These are phyloP conservation scores for Podarcis muralis DNA, from an alignment of 2,113 vertebrate genomes.

Conservation along the genomic window DNA sequence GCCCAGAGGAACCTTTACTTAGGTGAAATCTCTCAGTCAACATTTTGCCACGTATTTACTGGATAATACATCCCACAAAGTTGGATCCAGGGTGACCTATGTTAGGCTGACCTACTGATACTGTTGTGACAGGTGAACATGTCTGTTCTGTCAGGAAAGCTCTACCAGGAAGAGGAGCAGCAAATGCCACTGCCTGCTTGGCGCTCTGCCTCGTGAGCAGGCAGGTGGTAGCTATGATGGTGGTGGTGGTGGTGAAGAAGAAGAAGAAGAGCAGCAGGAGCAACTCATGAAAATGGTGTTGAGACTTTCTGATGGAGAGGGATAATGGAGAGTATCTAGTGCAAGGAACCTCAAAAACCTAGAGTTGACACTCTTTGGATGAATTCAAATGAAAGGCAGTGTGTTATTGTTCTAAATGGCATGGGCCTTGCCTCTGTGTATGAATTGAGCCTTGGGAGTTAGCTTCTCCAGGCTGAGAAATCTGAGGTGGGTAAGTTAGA, in stretches of 20 bases:
- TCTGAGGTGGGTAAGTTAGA: not conserved
- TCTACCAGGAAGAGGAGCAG: too few relatives aligned
- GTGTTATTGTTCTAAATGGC: not conserved
- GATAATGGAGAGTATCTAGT: too few relatives aligned
- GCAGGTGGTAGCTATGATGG: too few relatives aligned
- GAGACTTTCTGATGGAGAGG: too few relatives aligned
- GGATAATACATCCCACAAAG: not conserved
- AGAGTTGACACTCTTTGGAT: not conserved
- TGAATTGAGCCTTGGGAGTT: not conserved
- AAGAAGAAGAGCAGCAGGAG: too few relatives aligned
- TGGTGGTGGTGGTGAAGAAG: too few relatives aligned
- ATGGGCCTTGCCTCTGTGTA: not conserved
- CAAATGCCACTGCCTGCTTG: too few relatives aligned
- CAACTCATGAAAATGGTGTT: too few relatives aligned
- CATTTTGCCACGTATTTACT: not conserved
- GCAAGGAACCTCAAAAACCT: too few relatives aligned
- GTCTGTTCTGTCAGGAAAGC: not conserved
- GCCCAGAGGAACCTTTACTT: not conserved
- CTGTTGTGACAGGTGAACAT: not conserved
- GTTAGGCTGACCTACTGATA: not conserved
- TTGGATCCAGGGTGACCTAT: not conserved
- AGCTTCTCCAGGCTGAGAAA: not conserved
- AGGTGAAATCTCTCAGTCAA: not conserved
- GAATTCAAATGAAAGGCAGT: not conserved
- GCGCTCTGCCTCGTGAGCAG: too few relatives aligned